phyloP scores from a whole-genome alignment of 2,113 vertebrate genomes.

The Indicator maculatus region DNA sequence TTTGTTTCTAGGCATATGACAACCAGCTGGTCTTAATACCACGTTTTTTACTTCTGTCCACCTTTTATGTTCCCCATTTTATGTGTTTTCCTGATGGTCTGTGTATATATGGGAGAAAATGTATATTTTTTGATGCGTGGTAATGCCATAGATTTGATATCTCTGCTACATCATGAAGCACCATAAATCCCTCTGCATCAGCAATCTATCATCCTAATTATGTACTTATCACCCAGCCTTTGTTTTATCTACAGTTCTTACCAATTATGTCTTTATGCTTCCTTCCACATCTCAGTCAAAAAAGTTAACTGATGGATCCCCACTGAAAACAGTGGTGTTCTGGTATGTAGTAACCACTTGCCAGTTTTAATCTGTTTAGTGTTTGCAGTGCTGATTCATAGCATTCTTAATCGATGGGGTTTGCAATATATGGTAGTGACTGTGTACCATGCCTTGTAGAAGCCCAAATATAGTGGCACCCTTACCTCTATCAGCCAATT shows the following conservation, averaged over 20 bases:
- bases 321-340: neutral
- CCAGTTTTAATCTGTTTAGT: slow-evolving; percentile 26
- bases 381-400: neutral
- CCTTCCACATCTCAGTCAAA: neutral
- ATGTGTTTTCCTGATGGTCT: neutral
- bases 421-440: slow-evolving; percentile 37
- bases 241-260: neutral
- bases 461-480: slow-evolving; percentile 30
- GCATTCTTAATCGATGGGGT: neutral
- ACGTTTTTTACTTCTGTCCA: neutral
- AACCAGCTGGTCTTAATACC: neutral
- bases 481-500: neutral
- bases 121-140: neutral
- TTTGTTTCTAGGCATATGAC: slow-evolving; percentile 19
- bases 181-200: neutral
- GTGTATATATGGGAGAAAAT: neutral
- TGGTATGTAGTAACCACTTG: neutral
- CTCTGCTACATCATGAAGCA: neutral
- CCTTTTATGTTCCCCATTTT: neutral
- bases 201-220: slow-evolving; percentile 14
- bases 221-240: neutral
- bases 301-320: neutral
- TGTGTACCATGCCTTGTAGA: neutral
- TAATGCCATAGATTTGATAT: neutral
- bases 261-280: neutral